phyloP scores from a whole-genome alignment of 1,140 invertebrate species.

The Triops cancriformis region DNA sequence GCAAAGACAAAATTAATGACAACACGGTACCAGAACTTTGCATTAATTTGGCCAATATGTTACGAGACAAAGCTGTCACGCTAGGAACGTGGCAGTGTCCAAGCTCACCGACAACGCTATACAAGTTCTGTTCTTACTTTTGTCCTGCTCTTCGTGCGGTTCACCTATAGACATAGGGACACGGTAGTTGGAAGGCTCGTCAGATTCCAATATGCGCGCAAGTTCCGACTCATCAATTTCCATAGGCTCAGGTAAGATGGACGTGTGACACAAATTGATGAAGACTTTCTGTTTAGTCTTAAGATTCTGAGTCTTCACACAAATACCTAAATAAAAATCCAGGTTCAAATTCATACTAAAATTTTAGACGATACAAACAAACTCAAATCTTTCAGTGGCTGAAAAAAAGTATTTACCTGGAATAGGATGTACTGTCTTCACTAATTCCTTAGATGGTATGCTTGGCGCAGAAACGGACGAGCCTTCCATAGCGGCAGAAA shows the following conservation, averaged over 20 bases:
- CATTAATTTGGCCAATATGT: too few species aligned
- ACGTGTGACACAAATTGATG: slow-evolving; percentile 66
- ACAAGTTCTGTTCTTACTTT: slow-evolving; percentile 44
- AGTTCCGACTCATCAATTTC: slow-evolving; percentile 70
- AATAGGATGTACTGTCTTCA: slow-evolving; percentile 21
- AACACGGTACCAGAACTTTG: not conserved
- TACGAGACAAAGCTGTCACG: not conserved
- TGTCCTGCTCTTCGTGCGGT: slow-evolving; percentile 65
- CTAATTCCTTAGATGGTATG: not conserved
- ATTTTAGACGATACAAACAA: too few species aligned
- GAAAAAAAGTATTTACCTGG: slow-evolving; percentile 6
- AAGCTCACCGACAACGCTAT: too few species aligned
- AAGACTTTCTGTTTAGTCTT: slow-evolving; percentile 63
- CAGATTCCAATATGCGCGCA: slow-evolving; percentile 48
- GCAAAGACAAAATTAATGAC: slow-evolving; percentile 27
- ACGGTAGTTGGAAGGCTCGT: slow-evolving; percentile 58
- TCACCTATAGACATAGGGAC: slow-evolving; percentile 83
- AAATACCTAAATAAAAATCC: slow-evolving; percentile 63
- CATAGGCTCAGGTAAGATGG: slow-evolving; percentile 64
- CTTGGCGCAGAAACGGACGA: not conserved
- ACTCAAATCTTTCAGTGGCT: not conserved
- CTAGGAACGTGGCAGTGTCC: not conserved
- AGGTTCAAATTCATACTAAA: too few species aligned
- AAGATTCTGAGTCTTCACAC: slow-evolving; percentile 65
- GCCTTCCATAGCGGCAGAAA: slow-evolving; percentile 1